Evolutionary conservation across 2,888 invertebrate genomes (phyloP), one percentile per base, ranked within the genome.

Genomic region (Lasius platythorax): DNA sequence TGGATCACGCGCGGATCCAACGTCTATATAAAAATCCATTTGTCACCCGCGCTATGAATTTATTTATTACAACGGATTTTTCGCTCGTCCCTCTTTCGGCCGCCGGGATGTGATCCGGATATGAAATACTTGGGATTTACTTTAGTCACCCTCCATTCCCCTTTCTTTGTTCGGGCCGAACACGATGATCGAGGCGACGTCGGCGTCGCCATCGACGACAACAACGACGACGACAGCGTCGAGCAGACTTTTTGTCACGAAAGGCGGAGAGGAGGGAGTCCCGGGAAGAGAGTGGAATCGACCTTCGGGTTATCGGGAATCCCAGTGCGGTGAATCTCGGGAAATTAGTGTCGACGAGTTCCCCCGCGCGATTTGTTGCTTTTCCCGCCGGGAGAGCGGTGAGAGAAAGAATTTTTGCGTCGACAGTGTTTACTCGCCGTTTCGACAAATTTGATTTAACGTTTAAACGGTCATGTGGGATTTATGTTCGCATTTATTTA

Each of bases 281-380:
- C 72, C 75, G 87, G 82, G 46, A 83, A 89, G 50, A 53, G 50
- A 53, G 87, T 73, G 50, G 81, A 53, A 84, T 64, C 76, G 53
- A 78, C 61, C 63, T 33, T 73, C 73, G 87, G 76, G 83, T 87
- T 88, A 89, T 88, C 84, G 85, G 70, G 75, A 82, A 85, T 68
- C 81, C 79, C 81, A 82, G 73, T 75, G 67, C 46, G 87, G 89
- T 82, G 88, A 89, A 89, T 89, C 89, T 84, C 63, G 63, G 88
- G 87, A 89, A 89, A 89, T 89, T 89, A 89, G 89, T 85, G 87
- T 84, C 72, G 68, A 50, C 83, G 79, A 75, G 53, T 84, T 85
- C 18, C 68, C 68, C 82, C 72, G 82, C 75, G 82, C 64, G 64
- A 50, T 86, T 88, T 56, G 83, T 76, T 79, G 82, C 70, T 67